Conservation (phyloP, 2,113 vertebrate species). For the Delphinapterus leucas region DNA sequence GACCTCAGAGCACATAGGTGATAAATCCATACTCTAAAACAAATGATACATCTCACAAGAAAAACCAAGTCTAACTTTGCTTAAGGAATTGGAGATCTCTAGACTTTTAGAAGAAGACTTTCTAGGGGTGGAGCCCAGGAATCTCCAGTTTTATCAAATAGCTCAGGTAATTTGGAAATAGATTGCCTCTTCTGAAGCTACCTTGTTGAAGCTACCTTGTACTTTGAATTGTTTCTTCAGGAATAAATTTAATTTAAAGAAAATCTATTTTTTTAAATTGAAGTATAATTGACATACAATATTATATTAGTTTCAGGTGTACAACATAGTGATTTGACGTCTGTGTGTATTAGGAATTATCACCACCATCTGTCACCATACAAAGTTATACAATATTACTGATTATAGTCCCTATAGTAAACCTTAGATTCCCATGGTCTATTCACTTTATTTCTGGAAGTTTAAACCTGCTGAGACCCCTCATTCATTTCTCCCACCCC, state of each 20-base stretch:
- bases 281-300: too few relatives aligned
- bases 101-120: neutral
- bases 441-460: too few relatives aligned
- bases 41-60: neutral
- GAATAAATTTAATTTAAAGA: neutral
- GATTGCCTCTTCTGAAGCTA: neutral
- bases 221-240: neutral
- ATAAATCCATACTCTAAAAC: neutral
- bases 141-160: neutral
- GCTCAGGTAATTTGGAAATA: neutral
- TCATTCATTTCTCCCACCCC: too few relatives aligned
- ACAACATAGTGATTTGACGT: too few relatives aligned
- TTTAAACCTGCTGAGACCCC: too few relatives aligned
- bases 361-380: too few relatives aligned
- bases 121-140: neutral
- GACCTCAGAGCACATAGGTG: neutral
- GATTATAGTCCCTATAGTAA: too few relatives aligned
- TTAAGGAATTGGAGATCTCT: neutral
- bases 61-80: neutral
- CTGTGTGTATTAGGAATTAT: too few relatives aligned
- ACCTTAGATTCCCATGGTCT: too few relatives aligned
- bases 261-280: neutral
- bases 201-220: neutral
- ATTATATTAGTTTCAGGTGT: too few relatives aligned
- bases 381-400: too few relatives aligned